These are phyloP conservation scores for Triplophysa siluroides DNA, from an alignment of 2,113 vertebrate species.

Conservation along the genomic window DNA sequence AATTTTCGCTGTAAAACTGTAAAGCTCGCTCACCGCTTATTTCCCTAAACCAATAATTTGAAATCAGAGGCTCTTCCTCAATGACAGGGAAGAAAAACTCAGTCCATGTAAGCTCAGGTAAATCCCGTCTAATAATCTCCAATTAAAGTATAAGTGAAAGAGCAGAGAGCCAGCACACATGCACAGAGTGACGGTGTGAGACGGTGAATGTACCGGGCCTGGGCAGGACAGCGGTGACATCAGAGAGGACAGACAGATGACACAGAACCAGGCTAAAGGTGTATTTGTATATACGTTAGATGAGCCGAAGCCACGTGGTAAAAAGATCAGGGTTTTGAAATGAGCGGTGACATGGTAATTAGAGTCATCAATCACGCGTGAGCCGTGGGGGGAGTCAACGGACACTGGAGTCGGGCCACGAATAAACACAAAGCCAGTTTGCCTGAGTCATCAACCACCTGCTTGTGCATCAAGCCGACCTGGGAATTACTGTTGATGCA, in stretches of 20 bases:
- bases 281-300: slow-evolving; percentile 42
- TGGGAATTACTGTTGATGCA: slow-evolving; percentile 11
- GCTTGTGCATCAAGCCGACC: slow-evolving; percentile 30
- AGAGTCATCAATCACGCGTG: slow-evolving; percentile 58
- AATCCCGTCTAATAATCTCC: slow-evolving; percentile 47
- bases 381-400: slow-evolving; percentile 23
- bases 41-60: slow-evolving; percentile 40
- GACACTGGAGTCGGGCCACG: slow-evolving; percentile 1
- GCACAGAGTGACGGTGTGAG: not conserved
- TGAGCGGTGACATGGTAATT: slow-evolving; percentile 52
- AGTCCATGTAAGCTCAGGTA: slow-evolving; percentile 31
- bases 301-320: slow-evolving; percentile 36
- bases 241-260: not conserved
- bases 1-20: not conserved
- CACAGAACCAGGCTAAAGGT: slow-evolving; percentile 29
- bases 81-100: slow-evolving; percentile 5
- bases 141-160: slow-evolving; percentile 37
- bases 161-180: not conserved
- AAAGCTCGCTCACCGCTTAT: slow-evolving; percentile 4
- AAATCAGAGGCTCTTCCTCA: slow-evolving; percentile 27
- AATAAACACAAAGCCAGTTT: slow-evolving; percentile 43
- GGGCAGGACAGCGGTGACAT: slow-evolving; percentile 10
- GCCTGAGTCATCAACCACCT: slow-evolving; percentile 55
- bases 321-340: slow-evolving; percentile 41
- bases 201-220: not conserved